Base-by-base conservation (phyloP, 2,888 invertebrate species). In the Thecocarcelia acutangulata region DNA sequence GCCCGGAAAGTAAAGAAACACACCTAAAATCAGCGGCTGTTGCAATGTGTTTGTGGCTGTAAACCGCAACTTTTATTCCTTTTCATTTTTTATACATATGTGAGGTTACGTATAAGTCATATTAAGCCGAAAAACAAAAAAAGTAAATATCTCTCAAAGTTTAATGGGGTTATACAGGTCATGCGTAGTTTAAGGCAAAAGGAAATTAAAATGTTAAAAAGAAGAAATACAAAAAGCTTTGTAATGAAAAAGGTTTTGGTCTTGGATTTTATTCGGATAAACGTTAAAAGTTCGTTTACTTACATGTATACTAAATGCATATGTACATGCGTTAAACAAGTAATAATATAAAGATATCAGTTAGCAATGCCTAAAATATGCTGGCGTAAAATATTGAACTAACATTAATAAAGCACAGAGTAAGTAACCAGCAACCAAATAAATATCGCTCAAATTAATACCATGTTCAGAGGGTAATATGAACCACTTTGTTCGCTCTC, bases 11-110 rank as follows among this genome's bases (percentile, higher is more conserved):
- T n/a, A n/a, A n/a, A n/a, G n/a, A n/a, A n/a, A n/a, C n/a, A n/a
- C n/a, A n/a, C n/a, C n/a, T n/a, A n/a, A n/a, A 40, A 46, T 17
- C 19, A 48, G n/a, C 15, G 52, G 24, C 6, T 64, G 17, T 33
- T 33, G 8, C 33, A 17, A 13, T 64, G 64, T 48, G 37, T 56
- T 40, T 63, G 48, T 58, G 63, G 44, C 63, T 68, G 66, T 42
- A 58, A 72, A 69, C 73, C 77, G 50, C 81, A 73, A 64, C 19
- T 68, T 64, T 56, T 64, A 68, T 63, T 50, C n/a, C n/a, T 33
- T 69, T 56, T 33, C 73, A 69, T 50, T 76, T 28, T n/a, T 37
- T 76, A 17, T 80, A 56, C 58, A 64, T 79, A 50, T 40, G 48
- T 40, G 75, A 61, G 42, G 9, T 59, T 64, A 78, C 42, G 70